Conservation (phyloP, 2,888 invertebrate species). For the Temnothorax rugatulus region DNA sequence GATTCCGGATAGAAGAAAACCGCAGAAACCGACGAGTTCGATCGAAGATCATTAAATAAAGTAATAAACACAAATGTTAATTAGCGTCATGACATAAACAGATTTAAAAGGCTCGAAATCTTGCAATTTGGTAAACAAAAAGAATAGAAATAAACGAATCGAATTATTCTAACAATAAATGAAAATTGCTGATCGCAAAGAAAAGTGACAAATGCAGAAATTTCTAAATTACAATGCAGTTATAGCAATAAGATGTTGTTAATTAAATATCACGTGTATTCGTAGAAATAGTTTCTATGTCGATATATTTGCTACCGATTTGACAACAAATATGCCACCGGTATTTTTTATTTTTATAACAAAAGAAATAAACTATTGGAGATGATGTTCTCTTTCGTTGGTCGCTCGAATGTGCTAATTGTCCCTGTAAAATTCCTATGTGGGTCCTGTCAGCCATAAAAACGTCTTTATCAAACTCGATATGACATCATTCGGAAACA, state of each 20-base stretch:
- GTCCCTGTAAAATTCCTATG: background rate
- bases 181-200: background rate
- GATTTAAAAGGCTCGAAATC: background rate
- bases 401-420: background rate
- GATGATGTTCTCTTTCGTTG: background rate
- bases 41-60: background rate
- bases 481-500: constrained; percentile 13
- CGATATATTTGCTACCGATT: background rate
- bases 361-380: background rate
- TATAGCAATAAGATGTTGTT: background rate
- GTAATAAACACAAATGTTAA: background rate
- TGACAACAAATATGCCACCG: background rate
- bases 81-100: background rate
- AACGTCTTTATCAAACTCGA: background rate
- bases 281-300: background rate
- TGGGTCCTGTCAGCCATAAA: background rate
- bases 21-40: background rate
- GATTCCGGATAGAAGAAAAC: background rate
- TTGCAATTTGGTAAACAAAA: background rate
- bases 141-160: background rate
- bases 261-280: background rate
- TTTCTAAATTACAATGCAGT: background rate
- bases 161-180: background rate
- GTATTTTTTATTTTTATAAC: background rate
- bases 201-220: background rate